Evolutionary conservation across 2,113 vertebrate species (phyloP), one percentile per base, ranked within the genome.

Genomic region (Casuarius casuarius): DNA sequence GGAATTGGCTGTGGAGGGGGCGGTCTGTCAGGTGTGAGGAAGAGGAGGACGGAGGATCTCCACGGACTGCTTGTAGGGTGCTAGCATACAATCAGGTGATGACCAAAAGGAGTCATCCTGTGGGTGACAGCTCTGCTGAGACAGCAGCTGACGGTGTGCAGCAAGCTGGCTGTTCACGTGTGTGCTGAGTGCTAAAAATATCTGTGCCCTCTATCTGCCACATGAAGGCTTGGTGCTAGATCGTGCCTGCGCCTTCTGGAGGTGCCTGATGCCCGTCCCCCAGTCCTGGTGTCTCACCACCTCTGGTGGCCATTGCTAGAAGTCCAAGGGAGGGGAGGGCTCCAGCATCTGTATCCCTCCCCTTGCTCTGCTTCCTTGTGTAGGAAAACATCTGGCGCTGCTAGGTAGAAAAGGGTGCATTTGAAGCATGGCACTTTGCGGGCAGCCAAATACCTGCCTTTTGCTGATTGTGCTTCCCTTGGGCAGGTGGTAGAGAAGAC

Each of bases 401-500:
- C 42, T 31, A 2, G 26, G 12, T 61, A 9, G 40, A 13, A 10
- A 8, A 46, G 22, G 25, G 9, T 2, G 2, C 23, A 28, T 67
- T 33, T 56, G 40, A 48, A 80, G 5, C 0, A 0, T 20, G 15
- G 38, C 8, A 13, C 26, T 89, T 54, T 12, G 40, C 15, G 15
- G 13, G 22, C 18, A 26, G 56, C 56, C 51, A 29, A 29, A 70
- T 40, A 28, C 9, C 12, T 68, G 9, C 33, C 52, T 84, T 70
- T 31, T 23, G 23, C 18, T 92, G 75, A 65, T 4, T 3, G 29
- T 31, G 9, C 74, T 82, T 91, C 42, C 70, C 22, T 38, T 35
- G 96, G 73, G 54, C 92, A 99, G 99, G 99, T 99, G 80, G 99
- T 99, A 77, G 99, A 99, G 97, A 99, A 99, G 97, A 99, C 98